phyloP scores from a whole-genome alignment of 1,140 invertebrate genomes.

The Belonocnema kinseyi region DNA sequence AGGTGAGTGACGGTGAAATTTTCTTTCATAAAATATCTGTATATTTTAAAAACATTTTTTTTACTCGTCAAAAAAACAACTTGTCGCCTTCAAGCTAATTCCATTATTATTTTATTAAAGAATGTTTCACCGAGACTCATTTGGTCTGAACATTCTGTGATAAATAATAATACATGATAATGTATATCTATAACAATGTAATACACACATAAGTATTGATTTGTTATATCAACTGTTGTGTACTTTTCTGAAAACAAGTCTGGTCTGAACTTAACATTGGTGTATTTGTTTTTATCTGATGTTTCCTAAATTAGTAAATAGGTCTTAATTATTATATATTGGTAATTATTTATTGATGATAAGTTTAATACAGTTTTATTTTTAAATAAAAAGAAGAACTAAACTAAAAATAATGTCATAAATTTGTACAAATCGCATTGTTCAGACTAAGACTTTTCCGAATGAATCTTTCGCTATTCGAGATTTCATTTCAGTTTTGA shows the following conservation, averaged over 20 bases:
- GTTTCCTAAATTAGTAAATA: too few species aligned
- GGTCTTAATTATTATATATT: too few species aligned
- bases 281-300: not conserved
- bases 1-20: slow-evolving; percentile 1
- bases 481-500: not conserved
- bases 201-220: not conserved
- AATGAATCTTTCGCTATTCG: not conserved
- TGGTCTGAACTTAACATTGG: not conserved
- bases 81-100: not conserved
- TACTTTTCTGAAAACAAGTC: slow-evolving; percentile 18
- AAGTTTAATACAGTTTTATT: not conserved
- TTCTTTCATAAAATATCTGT: not conserved
- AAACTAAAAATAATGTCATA: not conserved
- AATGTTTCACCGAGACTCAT: slow-evolving; percentile 12
- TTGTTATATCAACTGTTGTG: slow-evolving; percentile 5
- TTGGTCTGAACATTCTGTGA: slow-evolving; percentile 29
- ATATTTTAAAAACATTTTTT: not conserved
- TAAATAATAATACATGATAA: slow-evolving; percentile 13
- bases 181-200: not conserved
- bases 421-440: not conserved
- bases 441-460: not conserved
- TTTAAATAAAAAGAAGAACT: not conserved
- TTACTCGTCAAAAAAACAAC: not conserved
- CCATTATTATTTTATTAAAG: not conserved
- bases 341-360: too few species aligned